Conservation (phyloP, 2,113 vertebrate genomes). For the Coryphaenoides rupestris region DNA sequence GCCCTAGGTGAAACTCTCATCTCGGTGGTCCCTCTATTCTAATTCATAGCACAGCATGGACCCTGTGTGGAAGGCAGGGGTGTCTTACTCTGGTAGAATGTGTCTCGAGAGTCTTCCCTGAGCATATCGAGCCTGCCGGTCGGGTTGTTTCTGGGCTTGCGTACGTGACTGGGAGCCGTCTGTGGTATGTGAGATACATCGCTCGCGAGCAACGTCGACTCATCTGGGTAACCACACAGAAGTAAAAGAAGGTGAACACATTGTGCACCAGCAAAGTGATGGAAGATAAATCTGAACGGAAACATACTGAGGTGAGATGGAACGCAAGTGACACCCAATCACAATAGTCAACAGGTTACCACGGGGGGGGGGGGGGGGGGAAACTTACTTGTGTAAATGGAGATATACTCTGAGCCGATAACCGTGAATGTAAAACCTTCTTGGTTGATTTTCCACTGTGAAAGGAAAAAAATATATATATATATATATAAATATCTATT, state of each 20-base stretch:
- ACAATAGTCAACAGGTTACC: not conserved
- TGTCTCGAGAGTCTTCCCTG: conserved; percentile 81
- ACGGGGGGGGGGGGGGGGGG: not conserved
- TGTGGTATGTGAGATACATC: conserved; percentile 86
- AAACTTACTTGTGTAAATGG: conserved; percentile 88
- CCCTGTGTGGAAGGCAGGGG: not conserved
- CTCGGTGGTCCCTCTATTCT: no score
- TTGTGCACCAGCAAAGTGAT: no score
- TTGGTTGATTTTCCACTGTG: conserved; percentile 82
- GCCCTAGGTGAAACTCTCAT: no score
- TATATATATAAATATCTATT: not conserved
- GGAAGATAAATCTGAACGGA: no score
- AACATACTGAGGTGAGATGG: no score
- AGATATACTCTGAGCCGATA: conserved; percentile 82
- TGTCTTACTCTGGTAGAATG: conserved; percentile 75
- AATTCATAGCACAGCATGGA: not conserved
- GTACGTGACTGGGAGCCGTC: conserved; percentile 74
- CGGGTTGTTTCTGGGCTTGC: not conserved
- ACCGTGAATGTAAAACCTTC: conserved; percentile 72
- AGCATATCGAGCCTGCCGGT: conserved; percentile 77
- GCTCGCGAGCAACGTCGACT: conserved; percentile 75
- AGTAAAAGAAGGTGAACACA: no score
- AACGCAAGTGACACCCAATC: not conserved
- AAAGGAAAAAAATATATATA: conserved; percentile 13
- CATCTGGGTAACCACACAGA: conserved; percentile 69